Percentiles rank a stretch among this genome's conserved stretches.
These are phyloP conservation scores for Rhodeus uyekii DNA, from an alignment of 2,797 vertebrate genomes.

Conservation along the genomic window DNA sequence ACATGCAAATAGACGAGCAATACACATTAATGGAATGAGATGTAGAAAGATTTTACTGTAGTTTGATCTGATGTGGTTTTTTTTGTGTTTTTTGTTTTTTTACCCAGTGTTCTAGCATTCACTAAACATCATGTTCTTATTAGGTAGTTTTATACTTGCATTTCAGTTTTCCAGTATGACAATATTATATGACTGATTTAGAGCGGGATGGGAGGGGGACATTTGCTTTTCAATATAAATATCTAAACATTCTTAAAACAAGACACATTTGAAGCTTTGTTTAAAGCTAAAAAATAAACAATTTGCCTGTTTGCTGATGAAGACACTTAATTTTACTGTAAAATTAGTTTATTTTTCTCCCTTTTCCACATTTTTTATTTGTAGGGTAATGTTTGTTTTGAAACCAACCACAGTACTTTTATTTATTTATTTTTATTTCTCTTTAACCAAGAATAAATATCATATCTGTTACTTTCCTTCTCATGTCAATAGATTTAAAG, in stretches of 20 bases:
- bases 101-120: not conserved
- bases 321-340: not conserved
- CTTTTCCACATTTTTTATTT: too few species aligned
- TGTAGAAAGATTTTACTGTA: not conserved
- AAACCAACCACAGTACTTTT: not conserved
- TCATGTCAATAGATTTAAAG: not conserved
- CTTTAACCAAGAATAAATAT: not conserved
- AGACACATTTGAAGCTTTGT: not conserved
- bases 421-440: too few species aligned
- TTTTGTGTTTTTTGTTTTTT: too few species aligned
- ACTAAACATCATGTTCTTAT: not conserved
- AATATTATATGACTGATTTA: not conserved
- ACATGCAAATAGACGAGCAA: not conserved
- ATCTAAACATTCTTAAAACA: not conserved
- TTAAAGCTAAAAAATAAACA: not conserved
- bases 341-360: not conserved
- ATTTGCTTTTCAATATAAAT: not conserved
- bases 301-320: not conserved
- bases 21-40: not conserved
- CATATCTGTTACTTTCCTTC: too few species aligned
- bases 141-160: not conserved
- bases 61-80: too few species aligned
- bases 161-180: not conserved
- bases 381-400: not conserved
- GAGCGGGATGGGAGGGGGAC: not conserved